phyloP scores from a whole-genome alignment of 2,888 invertebrate genomes.

The Clepsis dumicolana region DNA sequence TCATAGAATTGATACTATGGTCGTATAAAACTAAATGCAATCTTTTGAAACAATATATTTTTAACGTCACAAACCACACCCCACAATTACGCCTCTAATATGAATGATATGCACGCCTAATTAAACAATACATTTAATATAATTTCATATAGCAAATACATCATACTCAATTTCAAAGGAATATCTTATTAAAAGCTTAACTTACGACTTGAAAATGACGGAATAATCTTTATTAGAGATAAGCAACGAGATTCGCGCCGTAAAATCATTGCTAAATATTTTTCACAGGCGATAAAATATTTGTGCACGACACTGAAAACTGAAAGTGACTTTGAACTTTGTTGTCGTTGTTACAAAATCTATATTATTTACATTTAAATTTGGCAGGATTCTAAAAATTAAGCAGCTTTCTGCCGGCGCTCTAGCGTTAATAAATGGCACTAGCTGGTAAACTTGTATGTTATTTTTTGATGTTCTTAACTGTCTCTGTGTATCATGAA shows the following conservation, averaged over 20 bases:
- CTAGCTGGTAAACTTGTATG: conserved; percentile 19
- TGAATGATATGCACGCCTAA: conserved; percentile 44
- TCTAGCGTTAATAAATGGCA: conserved; percentile 32
- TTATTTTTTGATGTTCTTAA: conserved; percentile 10
- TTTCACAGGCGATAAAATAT: conserved; percentile 46
- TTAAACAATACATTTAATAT: conserved; percentile 38
- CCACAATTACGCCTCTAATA: conserved; percentile 26
- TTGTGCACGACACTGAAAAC: conserved; percentile 19
- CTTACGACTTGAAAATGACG: conserved; percentile 29
- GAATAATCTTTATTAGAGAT: conserved; percentile 19
- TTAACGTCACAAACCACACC: conserved; percentile 12
- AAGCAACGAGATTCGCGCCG: conserved; percentile 32
- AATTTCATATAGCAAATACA: conserved; percentile 21
- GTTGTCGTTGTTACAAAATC: conserved; percentile 31
- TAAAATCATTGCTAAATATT: conserved; percentile 40
- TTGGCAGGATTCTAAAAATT: conserved; percentile 39
- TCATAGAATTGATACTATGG: too few relatives aligned
- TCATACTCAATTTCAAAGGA: conserved; percentile 26
- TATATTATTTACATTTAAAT: conserved; percentile 35
- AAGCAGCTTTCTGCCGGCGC: conserved; percentile 25
- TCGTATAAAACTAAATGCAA: too few relatives aligned
- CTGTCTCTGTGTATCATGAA: conserved; percentile 5
- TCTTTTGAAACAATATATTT: not conserved
- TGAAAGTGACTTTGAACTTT: conserved; percentile 35
- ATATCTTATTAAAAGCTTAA: conserved; percentile 31